Percentiles rank a stretch among this genome's conserved stretches.
These are phyloP conservation scores for Petrolisthes manimaculis DNA, from an alignment of 2,888 invertebrate species.

Conservation along the genomic window DNA sequence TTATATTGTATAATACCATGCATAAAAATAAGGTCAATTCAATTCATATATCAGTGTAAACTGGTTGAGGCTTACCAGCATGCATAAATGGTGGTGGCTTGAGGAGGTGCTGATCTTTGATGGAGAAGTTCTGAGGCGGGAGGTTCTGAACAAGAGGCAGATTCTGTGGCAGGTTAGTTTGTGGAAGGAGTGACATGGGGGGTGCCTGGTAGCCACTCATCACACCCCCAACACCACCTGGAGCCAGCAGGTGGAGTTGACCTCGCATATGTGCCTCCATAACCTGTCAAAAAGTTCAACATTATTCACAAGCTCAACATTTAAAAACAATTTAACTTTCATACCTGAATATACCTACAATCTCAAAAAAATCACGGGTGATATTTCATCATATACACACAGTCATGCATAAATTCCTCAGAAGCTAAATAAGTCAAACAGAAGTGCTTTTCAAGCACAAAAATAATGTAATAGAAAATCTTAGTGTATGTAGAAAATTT, in stretches of 20 bases:
- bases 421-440: no score
- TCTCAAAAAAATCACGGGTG: no score
- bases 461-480: no score
- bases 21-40: background rate
- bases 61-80: conserved; percentile 45
- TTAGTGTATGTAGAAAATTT: no score
- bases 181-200: conserved; percentile 75
- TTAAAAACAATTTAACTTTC: no score
- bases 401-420: no score
- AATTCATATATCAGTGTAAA: no score
- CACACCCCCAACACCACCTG: conserved; percentile 67
- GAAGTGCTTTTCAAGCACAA: no score
- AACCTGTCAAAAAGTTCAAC: conserved; percentile 56
- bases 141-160: conserved; percentile 86
- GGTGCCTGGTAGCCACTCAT: conserved; percentile 73
- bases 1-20: background rate
- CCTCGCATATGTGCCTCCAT: conserved; percentile 57
- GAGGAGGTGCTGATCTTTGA: conserved; percentile 92
- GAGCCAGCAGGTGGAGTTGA: conserved; percentile 48
- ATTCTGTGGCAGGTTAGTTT: conserved; percentile 87
- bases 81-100: conserved; percentile 91
- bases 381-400: no score
- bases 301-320: background rate
- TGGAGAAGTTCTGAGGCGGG: conserved; percentile 86
- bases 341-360: no score